A percentile compares a stretch with the other conserved stretches of the same genome.
phyloP scores from a whole-genome alignment of 2,888 invertebrate species.

The Rotaria socialis region DNA sequence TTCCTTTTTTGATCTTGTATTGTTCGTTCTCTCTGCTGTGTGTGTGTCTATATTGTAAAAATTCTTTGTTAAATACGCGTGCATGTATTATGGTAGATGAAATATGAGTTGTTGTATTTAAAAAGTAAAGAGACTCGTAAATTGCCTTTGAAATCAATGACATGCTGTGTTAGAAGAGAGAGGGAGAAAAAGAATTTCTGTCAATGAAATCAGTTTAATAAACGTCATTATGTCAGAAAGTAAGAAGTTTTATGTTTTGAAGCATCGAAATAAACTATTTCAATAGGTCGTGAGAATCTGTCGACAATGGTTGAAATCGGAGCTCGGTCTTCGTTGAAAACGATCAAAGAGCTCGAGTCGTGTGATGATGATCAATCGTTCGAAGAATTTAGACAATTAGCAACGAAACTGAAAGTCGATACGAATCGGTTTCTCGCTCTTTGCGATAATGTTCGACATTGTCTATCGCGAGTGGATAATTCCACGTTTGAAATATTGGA shows the following conservation, averaged over 20 bases:
- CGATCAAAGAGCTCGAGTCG: too few relatives aligned
- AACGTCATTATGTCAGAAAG: not conserved
- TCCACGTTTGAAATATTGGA: slow-evolving; percentile 55
- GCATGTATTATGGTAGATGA: not conserved
- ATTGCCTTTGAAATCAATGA: not conserved
- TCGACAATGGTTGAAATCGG: too few relatives aligned
- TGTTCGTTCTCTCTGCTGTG: not conserved
- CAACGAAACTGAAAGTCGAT: slow-evolving; percentile 47
- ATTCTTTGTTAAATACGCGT: not conserved
- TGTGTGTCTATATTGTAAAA: not conserved
- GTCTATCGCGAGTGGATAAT: slow-evolving; percentile 54
- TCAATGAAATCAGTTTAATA: not conserved
- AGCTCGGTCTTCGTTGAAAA: too few relatives aligned
- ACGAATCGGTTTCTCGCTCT: slow-evolving; percentile 57
- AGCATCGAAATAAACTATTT: too few relatives aligned
- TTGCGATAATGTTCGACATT: slow-evolving; percentile 56
- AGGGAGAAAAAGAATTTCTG: not conserved
- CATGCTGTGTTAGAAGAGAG: not conserved
- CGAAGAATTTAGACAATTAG: too few relatives aligned
- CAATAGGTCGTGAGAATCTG: too few relatives aligned
- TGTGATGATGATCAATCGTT: too few relatives aligned
- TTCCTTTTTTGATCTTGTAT: not conserved
- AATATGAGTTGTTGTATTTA: not conserved
- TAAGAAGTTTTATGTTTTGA: not conserved
- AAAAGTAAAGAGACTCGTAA: not conserved